phyloP scores from a whole-genome alignment of 2,888 invertebrate genomes.

The Synanthedon formicaeformis region DNA sequence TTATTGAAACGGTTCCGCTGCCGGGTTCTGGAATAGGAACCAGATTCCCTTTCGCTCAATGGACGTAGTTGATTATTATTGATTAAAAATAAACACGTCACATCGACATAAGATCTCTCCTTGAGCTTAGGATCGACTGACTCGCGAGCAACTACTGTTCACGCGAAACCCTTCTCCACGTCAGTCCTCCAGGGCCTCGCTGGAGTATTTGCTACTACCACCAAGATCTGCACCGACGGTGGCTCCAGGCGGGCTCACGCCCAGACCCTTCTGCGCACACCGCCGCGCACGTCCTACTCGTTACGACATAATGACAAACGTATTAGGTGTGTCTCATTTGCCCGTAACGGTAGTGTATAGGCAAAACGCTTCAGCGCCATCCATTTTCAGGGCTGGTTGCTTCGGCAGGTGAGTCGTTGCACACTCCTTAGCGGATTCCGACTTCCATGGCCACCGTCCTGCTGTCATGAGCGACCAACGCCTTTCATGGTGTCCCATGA shows the following conservation, averaged over 20 bases:
- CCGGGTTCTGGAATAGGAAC: neutral
- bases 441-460: conserved; percentile 83
- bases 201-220: conserved; percentile 1
- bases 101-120: neutral
- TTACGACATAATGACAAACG: conserved; percentile 59
- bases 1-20: neutral
- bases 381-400: neutral
- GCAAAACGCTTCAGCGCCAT: neutral
- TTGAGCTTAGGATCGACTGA: neutral
- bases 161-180: neutral
- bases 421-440: conserved; percentile 74
- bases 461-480: conserved; percentile 75
- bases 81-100: neutral
- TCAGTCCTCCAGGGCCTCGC: neutral
- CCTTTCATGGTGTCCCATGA: conserved; percentile 11
- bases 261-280: neutral
- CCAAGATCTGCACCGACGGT: conserved; percentile 1
- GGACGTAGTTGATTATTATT: neutral
- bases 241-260: neutral
- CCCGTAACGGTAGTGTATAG: neutral
- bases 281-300: conserved; percentile 61
- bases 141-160: neutral
- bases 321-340: neutral
- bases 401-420: conserved; percentile 73
- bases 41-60: neutral